These are phyloP conservation scores for Crypturellus tataupa DNA, from an alignment of 2,797 vertebrate species.

Conservation along the genomic window DNA sequence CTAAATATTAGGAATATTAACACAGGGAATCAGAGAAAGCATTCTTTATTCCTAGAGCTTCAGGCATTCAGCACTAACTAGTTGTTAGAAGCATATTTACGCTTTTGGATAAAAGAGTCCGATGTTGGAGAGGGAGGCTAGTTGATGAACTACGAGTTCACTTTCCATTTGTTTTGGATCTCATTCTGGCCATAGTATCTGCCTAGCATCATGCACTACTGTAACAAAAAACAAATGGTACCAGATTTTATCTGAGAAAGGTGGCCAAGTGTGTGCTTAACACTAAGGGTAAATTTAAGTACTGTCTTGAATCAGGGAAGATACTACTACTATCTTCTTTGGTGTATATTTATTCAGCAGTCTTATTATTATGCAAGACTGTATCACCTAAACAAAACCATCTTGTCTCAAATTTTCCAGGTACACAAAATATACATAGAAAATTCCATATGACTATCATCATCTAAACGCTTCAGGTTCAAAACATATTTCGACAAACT, in stretches of 20 bases:
- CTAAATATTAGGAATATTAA: not conserved
- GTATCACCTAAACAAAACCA: not conserved
- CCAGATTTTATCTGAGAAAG: not conserved
- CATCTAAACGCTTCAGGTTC: conserved; percentile 1
- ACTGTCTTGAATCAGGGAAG: not conserved
- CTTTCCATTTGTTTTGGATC: not conserved
- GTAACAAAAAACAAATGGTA: not conserved
- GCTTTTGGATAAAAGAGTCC: not conserved
- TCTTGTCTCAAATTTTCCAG: not conserved
- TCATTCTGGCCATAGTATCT: not conserved
- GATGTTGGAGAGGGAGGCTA: not conserved
- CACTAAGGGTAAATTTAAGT: not conserved
- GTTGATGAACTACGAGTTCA: not conserved
- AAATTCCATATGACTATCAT: not conserved
- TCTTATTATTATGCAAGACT: not conserved
- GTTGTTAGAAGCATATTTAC: not conserved
- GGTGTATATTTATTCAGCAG: not conserved
- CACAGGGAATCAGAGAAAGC: not conserved
- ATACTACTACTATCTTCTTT: not conserved
- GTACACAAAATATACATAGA: not conserved
- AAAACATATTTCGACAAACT: conserved; percentile 7
- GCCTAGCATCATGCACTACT: accelerated
- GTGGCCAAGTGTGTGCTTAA: not conserved
- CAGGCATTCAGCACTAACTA: not conserved
- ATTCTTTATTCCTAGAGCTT: not conserved